Evolutionary conservation across 2,888 invertebrate genomes (phyloP), one percentile per base, ranked within the genome.

Genomic region (Lydus trimaculatus): DNA sequence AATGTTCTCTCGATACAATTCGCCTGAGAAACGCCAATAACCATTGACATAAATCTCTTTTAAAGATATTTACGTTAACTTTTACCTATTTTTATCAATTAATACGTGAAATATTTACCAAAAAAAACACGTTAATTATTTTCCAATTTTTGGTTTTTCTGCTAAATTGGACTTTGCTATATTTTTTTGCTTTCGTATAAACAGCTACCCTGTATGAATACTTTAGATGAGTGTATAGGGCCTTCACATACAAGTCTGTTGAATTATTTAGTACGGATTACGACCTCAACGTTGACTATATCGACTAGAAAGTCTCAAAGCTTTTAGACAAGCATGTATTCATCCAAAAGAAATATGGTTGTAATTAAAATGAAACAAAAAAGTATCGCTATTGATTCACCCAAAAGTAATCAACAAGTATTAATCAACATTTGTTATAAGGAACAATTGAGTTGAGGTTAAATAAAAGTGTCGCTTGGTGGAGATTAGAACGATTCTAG

Each of bases 241-340:
- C 36, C 64, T 65, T 62, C 67, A 63, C 70, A 59, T 65, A 17
- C 67, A 70, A 63, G 31, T 67, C 65, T 64, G 31, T 36, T 73
- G 73, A 73, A 73, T 73, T 73, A 73, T 73, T 73, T 73, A 73
- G 71, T 64, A 39, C 36, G 69, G 69, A 73, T 73, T 73, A 73
- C 73, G 73, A 71, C 71, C 73, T 65, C 63, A 52, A 31, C 66
- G 61, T 43, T 66, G 28, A 52, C 61, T 31, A 63, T 66, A 70
- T 70, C 70, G 70, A 70, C 69, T 69, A 31, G 59, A 17, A 59
- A 15, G 58, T 58, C 20, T 52, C 63, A 52, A 67, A 43, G 43
- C 43, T 43, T 43, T 43, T 43, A 43, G n/a, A 17, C 0, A 23
- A 20, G 48, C 48, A 8, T 20, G 20, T 9, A 20, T 20, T 4